phyloP scores from a whole-genome alignment of 2,797 vertebrate genomes.

The Clamator glandarius region DNA sequence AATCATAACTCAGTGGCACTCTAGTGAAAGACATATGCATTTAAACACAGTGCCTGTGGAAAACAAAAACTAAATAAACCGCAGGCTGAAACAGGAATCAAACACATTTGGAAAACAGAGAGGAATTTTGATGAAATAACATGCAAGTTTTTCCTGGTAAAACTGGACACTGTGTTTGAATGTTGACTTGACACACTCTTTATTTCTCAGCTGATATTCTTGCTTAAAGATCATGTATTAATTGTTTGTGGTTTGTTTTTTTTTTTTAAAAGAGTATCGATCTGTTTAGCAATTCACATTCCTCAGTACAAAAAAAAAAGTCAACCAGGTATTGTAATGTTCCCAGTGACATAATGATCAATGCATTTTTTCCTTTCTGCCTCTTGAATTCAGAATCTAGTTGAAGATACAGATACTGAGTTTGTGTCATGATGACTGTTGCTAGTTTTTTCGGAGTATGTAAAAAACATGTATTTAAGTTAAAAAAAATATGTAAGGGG shows the following conservation, averaged over 20 bases:
- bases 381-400: background rate
- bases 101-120: background rate
- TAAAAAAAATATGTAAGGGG: background rate
- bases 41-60: background rate
- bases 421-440: background rate
- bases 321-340: background rate
- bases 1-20: background rate
- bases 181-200: background rate
- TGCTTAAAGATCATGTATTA: background rate
- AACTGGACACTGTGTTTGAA: background rate
- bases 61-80: slow-evolving; percentile 1
- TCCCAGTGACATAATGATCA: background rate
- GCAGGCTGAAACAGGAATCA: background rate
- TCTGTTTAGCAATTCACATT: background rate
- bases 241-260: too few relatives aligned
- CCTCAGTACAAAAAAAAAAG: background rate
- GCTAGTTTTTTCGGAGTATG: background rate
- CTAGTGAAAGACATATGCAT: background rate
- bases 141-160: background rate
- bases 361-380: background rate
- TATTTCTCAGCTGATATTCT: background rate
- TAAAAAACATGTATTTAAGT: background rate
- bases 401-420: background rate
- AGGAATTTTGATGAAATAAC: background rate
- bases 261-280: too few relatives aligned